phyloP scores from a whole-genome alignment of 37 sponge, comb jelly and placozoan genomes.

The Hormiphora californensis region DNA sequence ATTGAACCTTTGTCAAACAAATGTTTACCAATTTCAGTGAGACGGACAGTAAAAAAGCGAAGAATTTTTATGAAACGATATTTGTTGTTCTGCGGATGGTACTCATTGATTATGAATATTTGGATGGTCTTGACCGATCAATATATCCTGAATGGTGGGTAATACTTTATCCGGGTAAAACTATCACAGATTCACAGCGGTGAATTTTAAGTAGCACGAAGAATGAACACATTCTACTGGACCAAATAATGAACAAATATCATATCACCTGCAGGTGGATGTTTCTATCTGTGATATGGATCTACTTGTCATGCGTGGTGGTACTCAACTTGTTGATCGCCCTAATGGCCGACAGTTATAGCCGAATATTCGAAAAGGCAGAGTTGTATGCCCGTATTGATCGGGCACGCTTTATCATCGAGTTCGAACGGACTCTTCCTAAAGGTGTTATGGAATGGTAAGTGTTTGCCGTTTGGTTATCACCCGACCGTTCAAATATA shows the following conservation, averaged over 20 bases:
- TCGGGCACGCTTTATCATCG: constrained; percentile 1
- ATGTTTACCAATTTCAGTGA: background rate
- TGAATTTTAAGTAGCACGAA: too few relatives aligned
- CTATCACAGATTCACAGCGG: too few relatives aligned
- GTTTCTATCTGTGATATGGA: constrained; percentile 1
- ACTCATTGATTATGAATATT: background rate
- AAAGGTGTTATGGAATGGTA: constrained; percentile 4
- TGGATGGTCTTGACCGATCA: constrained; percentile 14
- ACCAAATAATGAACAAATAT: too few relatives aligned
- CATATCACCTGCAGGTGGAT: too few relatives aligned
- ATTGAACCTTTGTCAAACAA: too few relatives aligned
- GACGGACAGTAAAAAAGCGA: background rate
- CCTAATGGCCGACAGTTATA: background rate
- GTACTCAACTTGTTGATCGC: background rate
- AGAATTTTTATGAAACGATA: background rate
- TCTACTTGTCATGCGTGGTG: background rate
- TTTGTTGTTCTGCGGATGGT: constrained; percentile 12
- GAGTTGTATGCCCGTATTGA: background rate
- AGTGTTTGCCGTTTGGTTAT: background rate
- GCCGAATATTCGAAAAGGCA: background rate
- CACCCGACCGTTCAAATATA: too few relatives aligned
- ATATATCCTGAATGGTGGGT: background rate
- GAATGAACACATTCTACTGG: too few relatives aligned
- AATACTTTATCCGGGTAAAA: background rate
- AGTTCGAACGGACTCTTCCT: background rate